Conservation (phyloP, 2,113 vertebrate species). For the Psephotus haematonotus region DNA sequence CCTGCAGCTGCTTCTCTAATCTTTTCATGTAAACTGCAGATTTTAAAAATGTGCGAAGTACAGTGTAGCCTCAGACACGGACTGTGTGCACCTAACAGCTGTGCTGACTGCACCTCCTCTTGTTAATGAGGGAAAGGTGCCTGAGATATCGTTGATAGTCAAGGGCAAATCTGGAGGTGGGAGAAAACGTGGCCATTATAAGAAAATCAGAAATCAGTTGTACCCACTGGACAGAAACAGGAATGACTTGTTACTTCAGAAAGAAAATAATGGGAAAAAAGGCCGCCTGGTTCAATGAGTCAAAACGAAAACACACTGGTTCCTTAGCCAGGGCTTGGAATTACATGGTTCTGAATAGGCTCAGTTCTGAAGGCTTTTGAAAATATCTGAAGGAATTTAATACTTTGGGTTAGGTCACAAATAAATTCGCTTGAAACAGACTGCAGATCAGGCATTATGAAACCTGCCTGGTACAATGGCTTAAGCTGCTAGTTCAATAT, state of each 20-base stretch:
- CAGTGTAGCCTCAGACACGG: fast-evolving
- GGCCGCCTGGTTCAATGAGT: background rate
- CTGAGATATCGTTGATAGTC: background rate
- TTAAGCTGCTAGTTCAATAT: background rate
- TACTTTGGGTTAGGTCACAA: background rate
- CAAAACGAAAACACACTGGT: background rate
- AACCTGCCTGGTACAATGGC: background rate
- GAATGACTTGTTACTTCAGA: background rate
- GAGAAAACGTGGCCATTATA: background rate
- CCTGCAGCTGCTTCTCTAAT: background rate
- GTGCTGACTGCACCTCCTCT: background rate
- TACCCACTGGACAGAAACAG: background rate
- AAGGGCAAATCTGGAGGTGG: background rate
- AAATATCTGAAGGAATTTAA: background rate
- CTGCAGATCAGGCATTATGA: background rate
- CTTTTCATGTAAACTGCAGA: background rate
- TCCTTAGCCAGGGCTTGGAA: background rate
- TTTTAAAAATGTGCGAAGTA: background rate
- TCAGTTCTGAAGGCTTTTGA: background rate
- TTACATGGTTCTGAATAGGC: background rate
- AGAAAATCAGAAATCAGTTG: background rate
- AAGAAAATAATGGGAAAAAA: background rate
- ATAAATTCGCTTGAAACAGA: background rate
- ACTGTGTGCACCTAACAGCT: background rate
- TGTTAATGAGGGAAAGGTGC: background rate